Conservation (phyloP, 1,140 invertebrate species). For the Aphelinus atriplicis region DNA sequence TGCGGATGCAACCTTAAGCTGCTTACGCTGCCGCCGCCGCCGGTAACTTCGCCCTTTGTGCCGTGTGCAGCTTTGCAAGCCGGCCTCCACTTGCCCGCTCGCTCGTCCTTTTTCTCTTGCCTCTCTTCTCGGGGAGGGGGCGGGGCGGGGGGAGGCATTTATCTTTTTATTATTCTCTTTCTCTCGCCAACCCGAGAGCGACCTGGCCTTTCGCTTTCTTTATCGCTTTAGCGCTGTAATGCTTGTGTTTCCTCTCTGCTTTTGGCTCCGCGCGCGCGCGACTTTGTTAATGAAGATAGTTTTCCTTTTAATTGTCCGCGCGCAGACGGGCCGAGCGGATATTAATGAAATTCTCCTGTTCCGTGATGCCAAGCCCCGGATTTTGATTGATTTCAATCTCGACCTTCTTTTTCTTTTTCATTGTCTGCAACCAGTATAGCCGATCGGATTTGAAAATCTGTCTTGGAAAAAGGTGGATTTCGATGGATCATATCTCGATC, state of each 20-base stretch:
- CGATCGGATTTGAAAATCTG: too few relatives aligned
- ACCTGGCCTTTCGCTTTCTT: conserved; percentile 19
- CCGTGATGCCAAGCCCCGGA: not conserved
- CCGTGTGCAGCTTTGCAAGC: conserved; percentile 5
- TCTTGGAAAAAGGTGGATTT: too few relatives aligned
- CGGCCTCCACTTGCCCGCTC: conserved; percentile 4
- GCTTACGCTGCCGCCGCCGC: conserved; percentile 30
- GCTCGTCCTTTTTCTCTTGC: conserved; percentile 23
- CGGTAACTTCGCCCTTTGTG: conserved; percentile 19
- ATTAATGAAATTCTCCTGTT: conserved; percentile 18
- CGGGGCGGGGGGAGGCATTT: too few relatives aligned
- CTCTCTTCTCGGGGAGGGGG: not conserved
- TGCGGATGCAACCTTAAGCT: conserved; percentile 38
- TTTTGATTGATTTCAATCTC: not conserved
- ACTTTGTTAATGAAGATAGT: conserved; percentile 28
- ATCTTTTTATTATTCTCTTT: not conserved
- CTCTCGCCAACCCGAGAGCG: not conserved
- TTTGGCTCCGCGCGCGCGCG: not conserved
- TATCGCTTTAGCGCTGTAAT: not conserved
- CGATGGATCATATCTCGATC: too few relatives aligned
- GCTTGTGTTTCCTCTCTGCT: conserved; percentile 1
- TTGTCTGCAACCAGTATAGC: too few relatives aligned
- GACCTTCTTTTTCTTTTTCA: not conserved
- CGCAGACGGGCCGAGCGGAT: conserved; percentile 4
- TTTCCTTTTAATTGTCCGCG: conserved; percentile 1